These are phyloP conservation scores for Papilio xuthus DNA, from an alignment of 1,140 invertebrate genomes.

Conservation along the genomic window DNA sequence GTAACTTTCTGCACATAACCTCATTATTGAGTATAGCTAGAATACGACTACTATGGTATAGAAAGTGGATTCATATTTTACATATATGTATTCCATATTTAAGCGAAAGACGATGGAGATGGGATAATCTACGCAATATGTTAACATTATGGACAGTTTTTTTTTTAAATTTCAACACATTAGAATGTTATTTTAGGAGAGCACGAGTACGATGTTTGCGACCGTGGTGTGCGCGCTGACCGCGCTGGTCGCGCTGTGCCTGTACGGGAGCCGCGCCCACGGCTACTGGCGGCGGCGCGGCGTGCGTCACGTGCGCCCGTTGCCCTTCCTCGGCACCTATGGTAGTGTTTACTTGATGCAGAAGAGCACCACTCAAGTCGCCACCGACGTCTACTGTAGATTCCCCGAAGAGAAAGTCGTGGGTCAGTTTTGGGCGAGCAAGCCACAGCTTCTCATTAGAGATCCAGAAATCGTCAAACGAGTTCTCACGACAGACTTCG, in stretches of 20 bases:
- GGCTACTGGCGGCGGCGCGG: slow-evolving; percentile 52
- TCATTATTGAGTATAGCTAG: no score
- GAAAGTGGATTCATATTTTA: no score
- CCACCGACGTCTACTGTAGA: slow-evolving; percentile 40
- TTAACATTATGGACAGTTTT: no score
- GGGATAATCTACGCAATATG: no score
- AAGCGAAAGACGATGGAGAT: no score
- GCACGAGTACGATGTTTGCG: slow-evolving; percentile 34
- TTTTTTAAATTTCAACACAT: not conserved
- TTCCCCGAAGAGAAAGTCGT: slow-evolving; percentile 49
- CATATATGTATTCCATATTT: no score
- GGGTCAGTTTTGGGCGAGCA: slow-evolving; percentile 41
- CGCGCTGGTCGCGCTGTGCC: slow-evolving; percentile 43
- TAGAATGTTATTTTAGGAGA: not conserved
- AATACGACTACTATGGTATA: no score
- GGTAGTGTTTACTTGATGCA: slow-evolving; percentile 35
- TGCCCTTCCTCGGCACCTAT: slow-evolving; percentile 47
- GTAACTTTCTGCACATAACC: no score
- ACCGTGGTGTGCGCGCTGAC: slow-evolving; percentile 37
- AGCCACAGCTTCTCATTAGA: slow-evolving; percentile 42
- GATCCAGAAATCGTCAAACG: slow-evolving; percentile 48
- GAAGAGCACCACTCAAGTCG: slow-evolving; percentile 42
- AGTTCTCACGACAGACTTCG: slow-evolving; percentile 46
- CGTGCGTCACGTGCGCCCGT: slow-evolving; percentile 52
- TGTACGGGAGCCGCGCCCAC: slow-evolving; percentile 48